Evolutionary conservation across 1,140 invertebrate species (phyloP).

Genomic region (Ceratosolen fusciceps): DNA sequence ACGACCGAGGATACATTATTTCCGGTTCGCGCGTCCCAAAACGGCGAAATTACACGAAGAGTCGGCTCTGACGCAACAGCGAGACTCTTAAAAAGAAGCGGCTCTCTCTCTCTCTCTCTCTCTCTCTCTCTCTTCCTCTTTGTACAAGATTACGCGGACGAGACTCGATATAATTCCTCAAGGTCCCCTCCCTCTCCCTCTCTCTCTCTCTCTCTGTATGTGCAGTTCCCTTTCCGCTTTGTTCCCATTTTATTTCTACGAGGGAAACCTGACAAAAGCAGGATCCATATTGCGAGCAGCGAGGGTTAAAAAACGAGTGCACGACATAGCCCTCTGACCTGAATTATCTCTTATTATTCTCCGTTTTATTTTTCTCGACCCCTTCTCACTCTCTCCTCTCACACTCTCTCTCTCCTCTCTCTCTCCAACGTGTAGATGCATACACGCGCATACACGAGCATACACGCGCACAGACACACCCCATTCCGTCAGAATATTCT

Average conservation of each 20-base stretch:
- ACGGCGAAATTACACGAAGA: slow-evolving; percentile 8
- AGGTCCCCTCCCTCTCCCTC: too few relatives aligned
- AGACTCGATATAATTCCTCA: slow-evolving; percentile 12
- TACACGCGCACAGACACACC: too few relatives aligned
- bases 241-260: slow-evolving; percentile 24
- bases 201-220: too few relatives aligned
- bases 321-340: slow-evolving; percentile 14
- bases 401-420: too few relatives aligned
- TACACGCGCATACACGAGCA: too few relatives aligned
- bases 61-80: not conserved
- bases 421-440: too few relatives aligned
- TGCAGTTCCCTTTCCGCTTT: not conserved
- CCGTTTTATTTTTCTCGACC: not conserved
- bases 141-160: not conserved
- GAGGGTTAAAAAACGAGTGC: not conserved
- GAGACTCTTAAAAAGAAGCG: slow-evolving; percentile 3
- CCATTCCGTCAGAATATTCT: too few relatives aligned
- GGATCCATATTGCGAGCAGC: not conserved
- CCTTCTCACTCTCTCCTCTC: too few relatives aligned
- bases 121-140: not conserved
- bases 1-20: too few relatives aligned
- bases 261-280: not conserved
- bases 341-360: slow-evolving; percentile 1
- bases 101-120: not conserved
- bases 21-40: too few relatives aligned